Evolutionary conservation across 1,140 invertebrate species (phyloP), one percentile per base, ranked within the genome.

Genomic region (Panagrolaimus sp.): DNA sequence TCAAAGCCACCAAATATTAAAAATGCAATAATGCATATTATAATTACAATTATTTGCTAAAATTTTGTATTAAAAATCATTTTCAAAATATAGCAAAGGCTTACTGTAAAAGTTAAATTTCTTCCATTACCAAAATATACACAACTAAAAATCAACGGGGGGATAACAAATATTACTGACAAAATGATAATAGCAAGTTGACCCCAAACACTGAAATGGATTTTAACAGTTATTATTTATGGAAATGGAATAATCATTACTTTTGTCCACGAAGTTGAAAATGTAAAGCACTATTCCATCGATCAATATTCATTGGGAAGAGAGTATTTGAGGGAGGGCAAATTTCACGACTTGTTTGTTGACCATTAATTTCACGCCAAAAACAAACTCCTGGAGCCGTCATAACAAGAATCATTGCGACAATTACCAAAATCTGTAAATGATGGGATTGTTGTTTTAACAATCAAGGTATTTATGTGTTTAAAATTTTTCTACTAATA

Each of bases 301-400:
- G 71, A 64, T 82, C 80, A 23, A 83, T 82, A 61, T 83, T 82
- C 80, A 83, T 82, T 11, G 80, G 81, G 48, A 82, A 82, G 8
- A 82, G 72, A 7, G 79, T 67, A 57, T 80, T 80, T n/a, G 65
- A 69, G 9, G 71, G 76, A 14, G 78, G 77, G 63, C 79, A 82
- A n/a, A 80, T 79, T 57, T 82, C 80, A 23, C 78, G 69, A 25
- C 79, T 82, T 38, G 79, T 76, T 47, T 79, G 75, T 47, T 79
- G 74, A 5, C 81, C 81, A 61, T 81, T 81, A 14, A 82, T 82
- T 53, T 75, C 75, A 45, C 80, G 57, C 68, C 81, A 80, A 65
- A 82, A 82, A 67, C 80, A 82, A 14, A 83, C 80, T 38, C 80
- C 80, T 13, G 80, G 80, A 14, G 80, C 80, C 25, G 77, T 80